phyloP scores from a whole-genome alignment of 2,797 vertebrate species.

The Enteromius paludinosus region DNA sequence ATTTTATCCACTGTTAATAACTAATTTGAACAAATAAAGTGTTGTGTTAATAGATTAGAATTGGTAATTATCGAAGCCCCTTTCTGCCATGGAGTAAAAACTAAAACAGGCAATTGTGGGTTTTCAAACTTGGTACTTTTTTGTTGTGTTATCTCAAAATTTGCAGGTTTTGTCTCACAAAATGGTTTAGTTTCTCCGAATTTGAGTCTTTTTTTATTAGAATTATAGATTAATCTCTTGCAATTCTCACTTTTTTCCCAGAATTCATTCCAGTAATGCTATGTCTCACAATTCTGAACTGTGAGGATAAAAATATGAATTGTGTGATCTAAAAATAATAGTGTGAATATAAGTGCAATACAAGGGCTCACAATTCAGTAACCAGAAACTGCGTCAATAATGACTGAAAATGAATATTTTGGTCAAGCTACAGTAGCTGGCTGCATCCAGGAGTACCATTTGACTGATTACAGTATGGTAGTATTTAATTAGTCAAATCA shows the following conservation, averaged over 20 bases:
- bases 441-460: not conserved
- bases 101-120: not conserved
- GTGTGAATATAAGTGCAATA: not conserved
- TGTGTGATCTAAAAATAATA: not conserved
- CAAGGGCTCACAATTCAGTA: not conserved
- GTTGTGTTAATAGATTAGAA: not conserved
- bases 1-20: not conserved
- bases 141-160: not conserved
- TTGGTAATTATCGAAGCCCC: not conserved
- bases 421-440: not conserved
- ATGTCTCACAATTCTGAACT: not conserved
- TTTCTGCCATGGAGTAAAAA: not conserved
- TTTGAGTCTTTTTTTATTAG: not conserved
- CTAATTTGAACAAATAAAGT: not conserved
- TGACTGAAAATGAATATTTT: not conserved
- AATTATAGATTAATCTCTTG: not conserved
- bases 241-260: not conserved
- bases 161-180: too few relatives aligned
- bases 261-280: not conserved
- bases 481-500: not conserved
- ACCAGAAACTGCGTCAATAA: not conserved
- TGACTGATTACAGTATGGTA: not conserved
- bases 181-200: not conserved
- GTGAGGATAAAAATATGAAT: not conserved
- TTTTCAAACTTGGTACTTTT: not conserved